Evolutionary conservation across 2,888 invertebrate genomes (phyloP).

Genomic region (Eupithecia dodoneata): DNA sequence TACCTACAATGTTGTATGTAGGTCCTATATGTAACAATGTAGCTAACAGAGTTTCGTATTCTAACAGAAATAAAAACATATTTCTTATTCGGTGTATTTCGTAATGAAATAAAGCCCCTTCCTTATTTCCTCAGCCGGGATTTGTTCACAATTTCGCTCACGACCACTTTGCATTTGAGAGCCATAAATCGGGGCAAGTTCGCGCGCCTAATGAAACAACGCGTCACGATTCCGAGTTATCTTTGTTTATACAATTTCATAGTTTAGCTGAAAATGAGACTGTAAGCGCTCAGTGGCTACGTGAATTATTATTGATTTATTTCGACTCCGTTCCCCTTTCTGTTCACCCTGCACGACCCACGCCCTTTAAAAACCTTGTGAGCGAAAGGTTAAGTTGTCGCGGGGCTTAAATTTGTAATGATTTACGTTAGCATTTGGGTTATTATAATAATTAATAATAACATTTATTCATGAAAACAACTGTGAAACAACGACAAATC

Average conservation of each 20-base stretch:
- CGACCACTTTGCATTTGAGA: constrained; percentile 63
- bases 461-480: too few relatives aligned
- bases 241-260: constrained; percentile 56
- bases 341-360: constrained; percentile 53
- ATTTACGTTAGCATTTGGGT: constrained; percentile 34
- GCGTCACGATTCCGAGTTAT: constrained; percentile 64
- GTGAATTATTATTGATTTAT: constrained; percentile 55
- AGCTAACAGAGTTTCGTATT: constrained; percentile 33
- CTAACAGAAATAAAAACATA: constrained; percentile 53
- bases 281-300: constrained; percentile 41
- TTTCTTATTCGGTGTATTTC: constrained; percentile 57
- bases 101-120: constrained; percentile 63
- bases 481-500: too few relatives aligned
- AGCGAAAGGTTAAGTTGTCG: constrained; percentile 49
- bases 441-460: too few relatives aligned
- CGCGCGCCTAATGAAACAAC: constrained; percentile 70
- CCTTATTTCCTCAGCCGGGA: constrained; percentile 61
- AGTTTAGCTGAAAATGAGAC: constrained; percentile 47
- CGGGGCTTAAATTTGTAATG: constrained; percentile 45
- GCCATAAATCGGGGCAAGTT: constrained; percentile 64
- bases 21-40: not conserved
- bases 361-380: constrained; percentile 52
- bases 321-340: constrained; percentile 51
- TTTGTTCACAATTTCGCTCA: constrained; percentile 68
- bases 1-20: not conserved